Evolutionary conservation across 2,113 vertebrate genomes (phyloP), one percentile per base, ranked within the genome.

Genomic region (Xyrauchen texanus): DNA sequence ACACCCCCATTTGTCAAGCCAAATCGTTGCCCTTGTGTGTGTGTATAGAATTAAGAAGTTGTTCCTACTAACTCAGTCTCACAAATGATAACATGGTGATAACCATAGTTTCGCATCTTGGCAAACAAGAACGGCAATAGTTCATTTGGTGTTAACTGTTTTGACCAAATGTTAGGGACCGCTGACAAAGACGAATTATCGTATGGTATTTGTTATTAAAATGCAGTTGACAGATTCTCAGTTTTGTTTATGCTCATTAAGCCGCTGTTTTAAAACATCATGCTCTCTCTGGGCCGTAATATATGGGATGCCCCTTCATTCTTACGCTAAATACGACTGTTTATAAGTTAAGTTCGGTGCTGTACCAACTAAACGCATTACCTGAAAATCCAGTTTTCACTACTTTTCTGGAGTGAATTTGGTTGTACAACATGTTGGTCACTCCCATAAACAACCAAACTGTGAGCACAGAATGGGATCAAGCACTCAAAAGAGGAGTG

Each of bases 401-500:
- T 34, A 34, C 8, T 49, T 6, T 49, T 7, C 6, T 8, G 55
- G 7, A 58, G n/a, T 58, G 11, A 58, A 58, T 5, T 58, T 8
- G 8, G 47, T 49, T n/a, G 12, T n/a, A 58, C 0, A 58, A 58
- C 7, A n/a, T 6, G 15, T 5, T 58, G 12, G 15, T 58, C 55
- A 58, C 13, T 15, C 55, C n/a, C 6, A 6, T 58, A 58, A 58
- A 58, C 11, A 58, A 58, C 55, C 55, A 58, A 58, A 58, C 55
- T n/a, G 44, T 72, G 42, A 46, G 69, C 16, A 46, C 55, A 15
- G 55, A 73, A 73, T 6, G 8, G 44, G 55, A 60, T 21, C 12
- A 46, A 57, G 15, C 44, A 47, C 55, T 60, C 70, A 21, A 45
- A 60, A 60, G 55, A 73, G 44, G 57, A 73, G 45, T n/a, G 7